phyloP scores from a whole-genome alignment of 1,140 invertebrate species.

The Archegozetes longisetosus region DNA sequence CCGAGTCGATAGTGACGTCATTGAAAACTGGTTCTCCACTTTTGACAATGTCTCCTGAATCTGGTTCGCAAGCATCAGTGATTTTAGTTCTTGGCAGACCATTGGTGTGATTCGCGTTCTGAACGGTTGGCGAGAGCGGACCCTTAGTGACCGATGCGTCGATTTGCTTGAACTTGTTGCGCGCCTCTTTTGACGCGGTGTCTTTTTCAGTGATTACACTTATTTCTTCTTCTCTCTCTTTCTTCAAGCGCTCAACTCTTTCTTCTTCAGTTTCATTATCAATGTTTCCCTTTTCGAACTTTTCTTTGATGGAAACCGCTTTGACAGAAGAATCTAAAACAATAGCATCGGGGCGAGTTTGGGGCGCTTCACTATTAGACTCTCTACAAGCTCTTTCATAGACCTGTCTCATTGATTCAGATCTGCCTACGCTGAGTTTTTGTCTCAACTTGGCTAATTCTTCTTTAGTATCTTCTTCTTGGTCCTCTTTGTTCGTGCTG shows the following conservation, averaged over 20 bases:
- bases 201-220: conserved; percentile 56
- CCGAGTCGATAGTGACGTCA: conserved; percentile 57
- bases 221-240: conserved; percentile 48
- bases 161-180: conserved; percentile 64
- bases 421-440: conserved; percentile 20
- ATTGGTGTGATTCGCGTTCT: conserved; percentile 12
- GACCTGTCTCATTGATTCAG: conserved; percentile 52
- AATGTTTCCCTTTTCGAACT: conserved; percentile 61
- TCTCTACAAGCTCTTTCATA: conserved; percentile 75
- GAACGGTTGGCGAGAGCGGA: conserved; percentile 28
- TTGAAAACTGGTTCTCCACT: conserved; percentile 43
- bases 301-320: conserved; percentile 53
- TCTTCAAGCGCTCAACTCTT: conserved; percentile 31
- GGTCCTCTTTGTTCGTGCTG: not conserved
- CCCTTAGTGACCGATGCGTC: conserved; percentile 39
- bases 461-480: conserved; percentile 44
- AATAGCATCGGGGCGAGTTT: conserved; percentile 1
- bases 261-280: conserved; percentile 34
- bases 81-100: conserved; percentile 19
- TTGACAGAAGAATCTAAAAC: conserved; percentile 39
- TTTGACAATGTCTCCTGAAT: conserved; percentile 51
- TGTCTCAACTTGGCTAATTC: conserved; percentile 62
- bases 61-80: no score
- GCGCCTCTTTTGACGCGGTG: conserved; percentile 39
- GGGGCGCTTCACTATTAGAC: conserved; percentile 28